Base-by-base conservation (phyloP, 1,140 invertebrate species). In the Pentalonia nigronervosa region DNA sequence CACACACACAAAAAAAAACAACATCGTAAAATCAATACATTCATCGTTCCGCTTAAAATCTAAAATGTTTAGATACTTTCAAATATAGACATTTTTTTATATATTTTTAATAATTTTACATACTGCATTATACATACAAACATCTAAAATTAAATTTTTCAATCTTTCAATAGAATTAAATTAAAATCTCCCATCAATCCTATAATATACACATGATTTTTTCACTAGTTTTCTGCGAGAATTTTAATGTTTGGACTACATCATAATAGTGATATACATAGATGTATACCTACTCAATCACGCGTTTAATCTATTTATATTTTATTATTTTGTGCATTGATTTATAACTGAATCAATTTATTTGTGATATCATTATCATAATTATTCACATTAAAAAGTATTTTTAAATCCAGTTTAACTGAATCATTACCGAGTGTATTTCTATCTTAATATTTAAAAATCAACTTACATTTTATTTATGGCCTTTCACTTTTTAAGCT, bases 361-460 rank as follows among this genome's bases (percentile, higher is more conserved):
- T 67, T 14, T 45, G 25, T 21, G 3, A 25, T 47, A 67, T 45
- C 36, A 67, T 60, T 41, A n/a, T 67, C 36, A 67, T 45, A 90
- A n/a, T 67, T 56, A 89, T 23, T 89, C 21, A 89, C n/a, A 9
- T 14, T 21, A 20, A 36, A 56, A 21, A 23, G 88, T 45, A 41
- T 17, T 90, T 67, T n/a, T n/a, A 45, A 67, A 67, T n/a, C 56
- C 7, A 56, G 17, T 0, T 67, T 20, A 67, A n/a, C 89, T 45
- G 41, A 67, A 90, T 67, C n/a, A 47, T 60, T 56, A 45, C 14
- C 0, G 7, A 41, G 25, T 90, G 4, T 90, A 47, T 67, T 56
- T 90, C 17, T 25, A n/a, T n/a, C n/a, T n/a, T n/a, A 90, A 90
- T 90, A 47, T 45, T 90, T 67, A 23, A 56, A 90, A 36, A 90